These are phyloP conservation scores for Stomatorhinus ivindoensis DNA, from an alignment of 2,113 vertebrate genomes.

Conservation along the genomic window DNA sequence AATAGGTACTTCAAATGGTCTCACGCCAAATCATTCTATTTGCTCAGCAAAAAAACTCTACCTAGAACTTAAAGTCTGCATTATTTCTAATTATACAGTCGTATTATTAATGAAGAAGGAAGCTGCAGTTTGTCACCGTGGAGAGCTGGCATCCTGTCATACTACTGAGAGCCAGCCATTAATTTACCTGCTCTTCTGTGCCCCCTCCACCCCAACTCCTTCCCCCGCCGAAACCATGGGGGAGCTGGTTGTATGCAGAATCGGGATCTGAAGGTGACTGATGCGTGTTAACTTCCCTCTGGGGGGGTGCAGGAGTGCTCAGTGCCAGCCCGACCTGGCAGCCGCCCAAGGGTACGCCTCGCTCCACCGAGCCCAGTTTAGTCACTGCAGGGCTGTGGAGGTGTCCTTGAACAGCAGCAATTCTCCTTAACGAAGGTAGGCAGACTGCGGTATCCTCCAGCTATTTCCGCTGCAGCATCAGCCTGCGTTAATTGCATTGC, in stretches of 20 bases:
- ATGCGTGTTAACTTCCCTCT: slow-evolving; percentile 1
- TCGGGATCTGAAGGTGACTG: not conserved
- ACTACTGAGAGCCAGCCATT: not conserved
- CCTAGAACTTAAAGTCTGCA: not conserved
- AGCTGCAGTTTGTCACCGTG: not conserved
- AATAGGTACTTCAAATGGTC: not conserved
- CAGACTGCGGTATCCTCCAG: not conserved
- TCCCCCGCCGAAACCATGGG: not conserved
- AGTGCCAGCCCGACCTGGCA: not conserved
- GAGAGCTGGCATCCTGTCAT: not conserved
- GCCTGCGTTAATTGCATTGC: not conserved
- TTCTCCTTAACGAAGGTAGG: not conserved
- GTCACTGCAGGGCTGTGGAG: not conserved
- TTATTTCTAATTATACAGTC: not conserved
- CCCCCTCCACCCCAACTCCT: not conserved
- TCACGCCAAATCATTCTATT: not conserved
- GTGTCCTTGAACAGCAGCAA: not conserved
- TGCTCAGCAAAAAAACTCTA: not conserved
- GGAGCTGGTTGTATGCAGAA: slow-evolving; percentile 1
- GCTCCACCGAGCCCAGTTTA: not conserved
- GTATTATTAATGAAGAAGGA: slow-evolving; percentile 11
- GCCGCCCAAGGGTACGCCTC: not conserved
- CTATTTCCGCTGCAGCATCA: not conserved
- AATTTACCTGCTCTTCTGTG: not conserved
- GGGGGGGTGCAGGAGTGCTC: not conserved